Conservation (phyloP, 2,797 vertebrate genomes). For the Oreochromis grahami region DNA sequence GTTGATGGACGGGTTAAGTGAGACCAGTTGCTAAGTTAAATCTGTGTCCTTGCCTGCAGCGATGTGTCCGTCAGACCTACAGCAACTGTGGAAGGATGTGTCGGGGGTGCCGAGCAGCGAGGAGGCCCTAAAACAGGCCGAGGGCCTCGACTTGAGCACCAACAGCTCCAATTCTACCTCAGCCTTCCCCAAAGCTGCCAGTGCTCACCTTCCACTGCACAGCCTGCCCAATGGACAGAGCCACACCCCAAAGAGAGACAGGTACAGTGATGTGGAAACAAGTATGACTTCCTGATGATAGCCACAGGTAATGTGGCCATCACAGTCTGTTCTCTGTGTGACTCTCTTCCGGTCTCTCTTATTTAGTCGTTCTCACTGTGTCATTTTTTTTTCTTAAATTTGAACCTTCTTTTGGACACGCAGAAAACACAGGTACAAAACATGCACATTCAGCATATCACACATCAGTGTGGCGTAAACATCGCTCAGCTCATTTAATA, state of each 20-base stretch:
- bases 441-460: conserved; percentile 17
- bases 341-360: background rate
- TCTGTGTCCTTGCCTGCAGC: conserved; percentile 60
- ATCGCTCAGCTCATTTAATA: conserved; percentile 48
- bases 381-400: background rate
- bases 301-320: background rate
- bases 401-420: conserved; percentile 3
- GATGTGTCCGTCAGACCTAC: conserved; percentile 96
- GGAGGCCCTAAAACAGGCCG: conserved; percentile 90
- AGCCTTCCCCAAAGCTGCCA: conserved; percentile 92
- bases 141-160: conserved; percentile 96
- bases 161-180: conserved; percentile 98
- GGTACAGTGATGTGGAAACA: conserved; percentile 66
- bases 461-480: conserved; percentile 47
- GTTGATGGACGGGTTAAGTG: background rate
- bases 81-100: conserved; percentile 98
- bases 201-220: conserved; percentile 92
- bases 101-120: conserved; percentile 85
- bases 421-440: background rate
- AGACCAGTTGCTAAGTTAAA: background rate
- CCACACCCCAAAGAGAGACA: conserved; percentile 98
- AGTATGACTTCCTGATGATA: background rate
- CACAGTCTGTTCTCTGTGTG: conserved; percentile 7
- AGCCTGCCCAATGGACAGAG: conserved; percentile 93
- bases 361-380: conserved; percentile 2